Conservation (phyloP, 2,113 vertebrate genomes). For the Cyanoderma ruficeps region DNA sequence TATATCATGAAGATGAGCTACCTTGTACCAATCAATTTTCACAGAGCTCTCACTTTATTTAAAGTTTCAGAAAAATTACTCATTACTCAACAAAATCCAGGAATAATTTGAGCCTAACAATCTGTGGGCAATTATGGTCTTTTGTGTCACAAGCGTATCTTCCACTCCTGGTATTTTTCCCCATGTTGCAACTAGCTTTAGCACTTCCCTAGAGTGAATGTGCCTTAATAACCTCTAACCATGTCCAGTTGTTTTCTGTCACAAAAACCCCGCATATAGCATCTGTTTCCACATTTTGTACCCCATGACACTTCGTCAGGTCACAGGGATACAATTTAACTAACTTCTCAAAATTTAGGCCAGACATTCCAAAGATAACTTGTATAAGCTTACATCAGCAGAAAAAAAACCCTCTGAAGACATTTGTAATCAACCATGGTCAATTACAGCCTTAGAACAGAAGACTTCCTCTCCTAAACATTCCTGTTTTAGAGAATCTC, state of each 20-base stretch:
- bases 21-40: neutral
- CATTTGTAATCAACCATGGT: accelerated
- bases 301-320: neutral
- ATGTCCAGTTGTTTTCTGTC: neutral
- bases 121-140: accelerated
- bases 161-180: neutral
- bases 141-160: neutral
- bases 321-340: neutral
- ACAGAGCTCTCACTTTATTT: neutral
- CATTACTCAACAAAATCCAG: neutral
- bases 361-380: neutral
- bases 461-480: neutral
- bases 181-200: neutral
- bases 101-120: neutral
- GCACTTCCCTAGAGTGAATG: neutral
- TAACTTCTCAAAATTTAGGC: neutral
- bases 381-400: neutral
- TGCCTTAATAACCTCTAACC: neutral
- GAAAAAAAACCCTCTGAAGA: neutral
- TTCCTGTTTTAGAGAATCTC: neutral
- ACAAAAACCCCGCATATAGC: neutral
- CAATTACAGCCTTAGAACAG: neutral
- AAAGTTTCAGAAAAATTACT: neutral
- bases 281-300: neutral
- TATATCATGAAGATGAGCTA: neutral